phyloP scores from a whole-genome alignment of 2,797 vertebrate species.

The Cyclopterus lumpus region DNA sequence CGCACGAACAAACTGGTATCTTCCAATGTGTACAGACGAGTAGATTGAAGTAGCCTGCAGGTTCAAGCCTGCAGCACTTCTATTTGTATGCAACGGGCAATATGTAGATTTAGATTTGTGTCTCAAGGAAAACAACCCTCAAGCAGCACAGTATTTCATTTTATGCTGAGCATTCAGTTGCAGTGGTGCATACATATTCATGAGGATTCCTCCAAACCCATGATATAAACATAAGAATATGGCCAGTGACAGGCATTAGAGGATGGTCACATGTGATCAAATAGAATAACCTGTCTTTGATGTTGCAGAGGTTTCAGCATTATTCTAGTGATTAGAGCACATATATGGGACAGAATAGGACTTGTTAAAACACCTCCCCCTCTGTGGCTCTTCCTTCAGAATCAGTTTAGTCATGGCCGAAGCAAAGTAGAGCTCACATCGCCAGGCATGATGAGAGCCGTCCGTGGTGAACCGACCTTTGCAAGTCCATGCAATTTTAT shows the following conservation, averaged over 20 bases:
- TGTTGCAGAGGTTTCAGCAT: slow-evolving; percentile 64
- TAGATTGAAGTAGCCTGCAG: slow-evolving; percentile 54
- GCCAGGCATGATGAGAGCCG: slow-evolving; percentile 12
- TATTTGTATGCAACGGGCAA: slow-evolving; percentile 75
- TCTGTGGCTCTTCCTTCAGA: slow-evolving; percentile 27
- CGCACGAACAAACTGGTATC: slow-evolving; percentile 30
- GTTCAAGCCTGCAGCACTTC: slow-evolving; percentile 57
- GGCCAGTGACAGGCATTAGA: slow-evolving; percentile 77
- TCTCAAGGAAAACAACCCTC: slow-evolving; percentile 77
- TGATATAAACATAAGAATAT: slow-evolving; percentile 82
- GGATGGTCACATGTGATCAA: slow-evolving; percentile 77
- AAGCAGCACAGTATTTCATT: slow-evolving; percentile 75
- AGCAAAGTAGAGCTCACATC: slow-evolving; percentile 35
- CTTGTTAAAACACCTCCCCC: slow-evolving; percentile 54
- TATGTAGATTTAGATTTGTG: slow-evolving; percentile 78
- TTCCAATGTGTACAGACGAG: slow-evolving; percentile 45
- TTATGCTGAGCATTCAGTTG: slow-evolving; percentile 74
- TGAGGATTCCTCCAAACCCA: slow-evolving; percentile 68
- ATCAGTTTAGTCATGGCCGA: slow-evolving; percentile 20
- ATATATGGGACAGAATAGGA: slow-evolving; percentile 47
- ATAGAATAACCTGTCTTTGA: slow-evolving; percentile 79
- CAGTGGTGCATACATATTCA: slow-evolving; percentile 79
- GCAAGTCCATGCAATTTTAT: background rate
- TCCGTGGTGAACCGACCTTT: slow-evolving; percentile 10
- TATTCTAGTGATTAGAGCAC: slow-evolving; percentile 72